phyloP scores from a whole-genome alignment of 1,140 invertebrate genomes.

The Wiebesia pumilae region DNA sequence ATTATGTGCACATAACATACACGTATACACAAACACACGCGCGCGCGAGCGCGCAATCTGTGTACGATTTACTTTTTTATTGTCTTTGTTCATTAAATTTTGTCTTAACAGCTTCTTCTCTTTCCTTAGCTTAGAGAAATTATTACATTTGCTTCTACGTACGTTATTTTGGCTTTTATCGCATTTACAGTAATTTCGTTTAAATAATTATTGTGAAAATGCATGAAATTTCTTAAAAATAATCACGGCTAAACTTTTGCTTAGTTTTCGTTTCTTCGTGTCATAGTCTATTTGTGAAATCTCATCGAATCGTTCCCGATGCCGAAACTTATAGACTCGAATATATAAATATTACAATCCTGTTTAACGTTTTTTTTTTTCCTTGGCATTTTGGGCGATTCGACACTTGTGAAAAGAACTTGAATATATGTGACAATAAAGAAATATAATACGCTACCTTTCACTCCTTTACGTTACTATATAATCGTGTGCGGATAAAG shows the following conservation, averaged over 20 bases:
- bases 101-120: not conserved
- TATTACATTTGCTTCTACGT: not conserved
- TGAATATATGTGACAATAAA: slow-evolving; percentile 3
- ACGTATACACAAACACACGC: not conserved
- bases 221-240: slow-evolving; percentile 20
- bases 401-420: slow-evolving; percentile 6
- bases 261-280: slow-evolving; percentile 24
- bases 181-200: not conserved
- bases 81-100: not conserved
- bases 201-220: slow-evolving; percentile 3
- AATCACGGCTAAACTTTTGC: slow-evolving; percentile 17
- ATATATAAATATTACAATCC: not conserved
- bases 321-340: not conserved
- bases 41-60: not conserved
- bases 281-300: not conserved
- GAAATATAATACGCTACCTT: slow-evolving; percentile 34
- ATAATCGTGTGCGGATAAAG: slow-evolving; percentile 30
- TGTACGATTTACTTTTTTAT: slow-evolving; percentile 34
- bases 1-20: not conserved
- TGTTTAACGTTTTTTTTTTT: slow-evolving; percentile 11
- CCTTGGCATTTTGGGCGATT: slow-evolving; percentile 30
- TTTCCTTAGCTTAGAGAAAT: not conserved
- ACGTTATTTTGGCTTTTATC: not conserved
- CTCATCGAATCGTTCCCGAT: slow-evolving; percentile 22
- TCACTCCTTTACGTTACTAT: slow-evolving; percentile 27